Base-by-base conservation (phyloP, 2,888 invertebrate genomes). In the Lordiphosa fenestrarum region DNA sequence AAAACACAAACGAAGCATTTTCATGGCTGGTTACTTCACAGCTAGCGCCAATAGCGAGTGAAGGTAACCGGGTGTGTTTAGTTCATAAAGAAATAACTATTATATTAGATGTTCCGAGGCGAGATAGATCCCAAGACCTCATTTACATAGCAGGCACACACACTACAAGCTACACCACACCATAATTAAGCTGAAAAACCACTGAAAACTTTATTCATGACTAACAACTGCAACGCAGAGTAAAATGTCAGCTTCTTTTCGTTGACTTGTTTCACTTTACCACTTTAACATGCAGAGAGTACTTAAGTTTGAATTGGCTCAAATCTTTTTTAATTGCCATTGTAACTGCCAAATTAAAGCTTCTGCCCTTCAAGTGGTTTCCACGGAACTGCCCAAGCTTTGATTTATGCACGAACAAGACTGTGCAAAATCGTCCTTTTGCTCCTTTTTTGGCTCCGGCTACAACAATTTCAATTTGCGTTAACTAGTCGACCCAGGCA, bases 391-490 rank as follows among this genome's bases (percentile, higher is more conserved):
- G 46, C 39, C 38, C 10, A 30, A 46, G 23, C 60, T 74, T 74
- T 71, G 71, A 71, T 71, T 74, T 71, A 71, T 71, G 71, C 71
- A 74, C 71, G 71, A 74, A 71, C 71, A 71, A 75, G 57, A 44
- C 30, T 33, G 44, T 15, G 66, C 70, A 66, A 70, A 70, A 70
- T 73, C 66, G 70, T 48, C 23, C 10, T 19, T 35, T 15, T 9
- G 23, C 36, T 39, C 71, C 71, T 6, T 67, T 63, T 68, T 63
- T 67, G 68, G 64, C 58, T 64, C 54, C 47, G 68, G 30, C 53
- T 56, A 61, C 71, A 67, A 62, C 69, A 76, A 59, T 80, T 80
- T 70, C 82, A 75, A 72, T 72, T 72, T 72, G 75, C 68, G 68
- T 65, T 64, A 74, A 71, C 68, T 69, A 70, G 66, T 67, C 65